Evolutionary conservation across 2,888 invertebrate species (phyloP), one percentile per base, ranked within the genome.

Genomic region (Limnephilus auricula): DNA sequence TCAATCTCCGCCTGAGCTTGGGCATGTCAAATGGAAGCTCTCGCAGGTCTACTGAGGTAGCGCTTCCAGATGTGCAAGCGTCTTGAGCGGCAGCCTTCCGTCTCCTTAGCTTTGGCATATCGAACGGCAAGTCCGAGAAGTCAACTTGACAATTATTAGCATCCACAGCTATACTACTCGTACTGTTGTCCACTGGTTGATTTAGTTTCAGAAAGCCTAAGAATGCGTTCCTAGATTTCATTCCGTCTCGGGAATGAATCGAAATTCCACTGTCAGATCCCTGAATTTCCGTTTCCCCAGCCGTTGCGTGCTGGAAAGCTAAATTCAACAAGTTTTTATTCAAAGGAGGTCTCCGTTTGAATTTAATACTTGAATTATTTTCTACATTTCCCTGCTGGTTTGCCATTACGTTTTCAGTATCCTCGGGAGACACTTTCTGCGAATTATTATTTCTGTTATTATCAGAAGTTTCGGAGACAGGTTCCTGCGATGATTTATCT

Each of bases 1-100:
- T 96, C 94, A 98, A 95, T 93, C 98, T 97, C 90, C 98, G 96
- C 93, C 98, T 96, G 91, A 98, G 95, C 95, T 98, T 98, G 50
- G 98, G 98, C 98, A 98, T 98, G 94, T 98, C 98, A 94, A 98
- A 98, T 91, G 98, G 98, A 94, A 98, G 96, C 94, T 98, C 97
- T 93, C 97, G 96, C 89, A 98, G 95, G 94, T 98, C 98, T 83
- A 98, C 97, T 25, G 97, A 97, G 13, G 97, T 97, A 82, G 97
- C 97, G 94, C 97, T 97, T 79, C 97, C 97, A 10, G 97, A 97
- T 93, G 98, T 98, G 90, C 97, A 97, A 15, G 96, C 96, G 93
- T 96, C 97, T 94, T 97, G 97, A 93, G 97, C 94, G 34, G 96
- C 96, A 92, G 97, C 95, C 94, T 97, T 96, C 94, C 97, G 95